Evolutionary conservation across 2,113 vertebrate species (phyloP).

Genomic region (Phylloscopus whistleri): DNA sequence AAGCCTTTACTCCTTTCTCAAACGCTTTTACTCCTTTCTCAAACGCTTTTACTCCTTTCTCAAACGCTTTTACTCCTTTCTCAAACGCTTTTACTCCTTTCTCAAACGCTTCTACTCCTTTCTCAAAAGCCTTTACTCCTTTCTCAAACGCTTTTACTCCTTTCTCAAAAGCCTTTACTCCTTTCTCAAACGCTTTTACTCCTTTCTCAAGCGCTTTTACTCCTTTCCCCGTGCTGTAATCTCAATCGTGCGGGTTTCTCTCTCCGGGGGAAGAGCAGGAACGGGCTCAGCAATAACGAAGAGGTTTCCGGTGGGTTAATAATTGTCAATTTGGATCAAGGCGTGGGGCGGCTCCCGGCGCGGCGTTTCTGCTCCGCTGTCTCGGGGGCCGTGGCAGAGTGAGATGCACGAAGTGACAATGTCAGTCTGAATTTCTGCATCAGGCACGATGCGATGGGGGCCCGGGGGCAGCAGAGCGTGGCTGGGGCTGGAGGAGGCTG

Average conservation of each 20-base stretch:
- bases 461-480: neutral
- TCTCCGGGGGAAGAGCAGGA: neutral
- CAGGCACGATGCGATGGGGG: neutral
- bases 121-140: too few species aligned
- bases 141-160: too few species aligned
- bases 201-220: too few species aligned
- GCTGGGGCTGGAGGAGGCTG: neutral
- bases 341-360: fast-evolving
- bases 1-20: too few species aligned
- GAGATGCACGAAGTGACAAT: neutral
- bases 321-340: neutral
- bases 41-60: too few species aligned
- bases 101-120: too few species aligned
- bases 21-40: too few species aligned
- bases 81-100: too few species aligned
- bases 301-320: neutral
- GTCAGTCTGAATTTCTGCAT: neutral
- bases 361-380: neutral
- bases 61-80: too few species aligned
- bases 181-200: too few species aligned
- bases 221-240: fast-evolving
- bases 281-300: neutral
- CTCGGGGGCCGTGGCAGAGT: neutral
- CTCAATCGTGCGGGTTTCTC: neutral
- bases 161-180: too few species aligned